Conservation (phyloP, 2,888 invertebrate species). For the Sminthurides aquaticus region DNA sequence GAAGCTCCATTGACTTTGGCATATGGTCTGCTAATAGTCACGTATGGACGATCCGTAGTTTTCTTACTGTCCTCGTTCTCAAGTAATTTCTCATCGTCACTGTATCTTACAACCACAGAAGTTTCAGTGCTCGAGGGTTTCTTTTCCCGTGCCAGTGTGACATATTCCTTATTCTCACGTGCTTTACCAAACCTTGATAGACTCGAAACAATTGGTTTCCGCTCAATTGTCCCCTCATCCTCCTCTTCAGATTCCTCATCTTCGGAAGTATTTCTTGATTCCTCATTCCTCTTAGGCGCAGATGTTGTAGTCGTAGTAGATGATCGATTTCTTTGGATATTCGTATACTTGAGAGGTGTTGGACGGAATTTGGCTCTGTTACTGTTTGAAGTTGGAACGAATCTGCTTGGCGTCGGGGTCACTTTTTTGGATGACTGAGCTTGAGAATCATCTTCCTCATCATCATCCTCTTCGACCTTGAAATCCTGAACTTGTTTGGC, state of each 20-base stretch:
- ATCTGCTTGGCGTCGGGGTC: slow-evolving; percentile 29
- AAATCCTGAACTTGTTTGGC: slow-evolving; percentile 38
- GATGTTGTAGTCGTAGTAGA: slow-evolving; percentile 6
- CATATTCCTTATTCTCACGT: slow-evolving; percentile 44
- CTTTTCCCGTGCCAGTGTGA: slow-evolving; percentile 43
- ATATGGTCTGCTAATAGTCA: slow-evolving; percentile 42
- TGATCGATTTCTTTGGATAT: slow-evolving; percentile 33
- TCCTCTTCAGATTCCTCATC: slow-evolving; percentile 27
- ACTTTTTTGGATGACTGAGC: slow-evolving; percentile 11
- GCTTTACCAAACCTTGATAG: slow-evolving; percentile 29
- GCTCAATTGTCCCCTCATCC: slow-evolving; percentile 12
- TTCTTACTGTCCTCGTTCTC: slow-evolving; percentile 24
- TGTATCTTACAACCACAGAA: slow-evolving; percentile 42
- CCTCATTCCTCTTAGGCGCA: slow-evolving; percentile 9
- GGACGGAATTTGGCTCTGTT: slow-evolving; percentile 10
- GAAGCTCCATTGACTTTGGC: slow-evolving; percentile 39
- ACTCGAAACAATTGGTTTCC: slow-evolving; percentile 15
- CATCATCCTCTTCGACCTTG: slow-evolving; percentile 22
- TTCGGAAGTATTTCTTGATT: slow-evolving; percentile 23
- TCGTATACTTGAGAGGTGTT: slow-evolving; percentile 27
- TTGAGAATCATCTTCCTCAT: slow-evolving; percentile 11
- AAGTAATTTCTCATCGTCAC: slow-evolving; percentile 40
- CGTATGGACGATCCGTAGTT: slow-evolving; percentile 35
- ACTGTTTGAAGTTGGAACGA: slow-evolving; percentile 26
- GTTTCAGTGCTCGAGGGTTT: slow-evolving; percentile 40